phyloP scores from a whole-genome alignment of 1,140 invertebrate genomes.

The Aphidius ervi region DNA sequence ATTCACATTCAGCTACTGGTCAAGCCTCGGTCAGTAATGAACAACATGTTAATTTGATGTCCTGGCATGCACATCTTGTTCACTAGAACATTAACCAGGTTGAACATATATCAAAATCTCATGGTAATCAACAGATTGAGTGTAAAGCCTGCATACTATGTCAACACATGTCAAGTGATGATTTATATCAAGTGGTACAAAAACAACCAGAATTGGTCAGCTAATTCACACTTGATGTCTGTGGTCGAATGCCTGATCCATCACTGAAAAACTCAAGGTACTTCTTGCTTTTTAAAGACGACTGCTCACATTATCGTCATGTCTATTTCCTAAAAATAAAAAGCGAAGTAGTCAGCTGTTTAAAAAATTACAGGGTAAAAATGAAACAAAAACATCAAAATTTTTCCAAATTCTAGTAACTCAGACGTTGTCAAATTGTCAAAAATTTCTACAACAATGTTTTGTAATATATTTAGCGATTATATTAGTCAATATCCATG shows the following conservation, averaged over 20 bases:
- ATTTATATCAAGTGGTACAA: neutral
- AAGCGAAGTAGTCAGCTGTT: constrained; percentile 23
- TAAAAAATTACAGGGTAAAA: constrained; percentile 16
- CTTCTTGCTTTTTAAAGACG: constrained; percentile 22
- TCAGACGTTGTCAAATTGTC: no score
- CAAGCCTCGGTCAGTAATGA: no score
- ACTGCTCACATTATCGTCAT: constrained; percentile 11
- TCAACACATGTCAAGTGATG: neutral
- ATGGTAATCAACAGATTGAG: no score
- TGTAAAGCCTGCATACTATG: constrained; percentile 2
- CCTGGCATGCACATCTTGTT: no score
- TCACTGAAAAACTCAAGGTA: constrained; percentile 19
- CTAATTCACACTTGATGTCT: constrained; percentile 19
- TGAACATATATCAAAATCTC: no score
- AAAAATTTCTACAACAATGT: no score
- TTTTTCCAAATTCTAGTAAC: no score
- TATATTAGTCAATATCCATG: no score
- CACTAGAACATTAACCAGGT: no score
- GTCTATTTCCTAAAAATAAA: constrained; percentile 26
- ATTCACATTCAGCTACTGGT: no score
- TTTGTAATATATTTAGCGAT: no score
- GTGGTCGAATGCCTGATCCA: constrained; percentile 18
- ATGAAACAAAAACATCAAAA: neutral
- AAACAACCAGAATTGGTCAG: neutral
- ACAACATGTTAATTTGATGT: no score